A percentile compares a stretch with the other conserved stretches of the same genome.
Conservation (phyloP, 2,113 vertebrate species). For the Glareola pratincola region DNA sequence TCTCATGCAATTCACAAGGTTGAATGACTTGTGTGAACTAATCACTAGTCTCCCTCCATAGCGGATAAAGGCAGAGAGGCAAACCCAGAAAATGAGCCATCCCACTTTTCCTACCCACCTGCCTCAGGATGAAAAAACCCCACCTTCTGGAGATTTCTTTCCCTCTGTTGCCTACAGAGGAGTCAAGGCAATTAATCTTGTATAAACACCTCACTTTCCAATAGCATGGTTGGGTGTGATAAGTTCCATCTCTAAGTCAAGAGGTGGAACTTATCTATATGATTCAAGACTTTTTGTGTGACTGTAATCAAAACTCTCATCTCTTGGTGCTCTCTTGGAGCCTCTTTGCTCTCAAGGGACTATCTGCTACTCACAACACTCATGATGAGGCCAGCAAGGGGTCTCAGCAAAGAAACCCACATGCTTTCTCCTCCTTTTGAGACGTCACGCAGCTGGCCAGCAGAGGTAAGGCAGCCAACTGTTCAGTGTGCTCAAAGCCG, state of each 20-base stretch:
- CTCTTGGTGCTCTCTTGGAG: neutral
- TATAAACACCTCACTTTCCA: neutral
- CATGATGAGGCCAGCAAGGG: neutral
- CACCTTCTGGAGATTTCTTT: neutral
- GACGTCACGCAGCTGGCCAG: neutral
- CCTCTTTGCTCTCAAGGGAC: neutral
- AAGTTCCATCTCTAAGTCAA: neutral
- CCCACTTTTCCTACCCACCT: neutral
- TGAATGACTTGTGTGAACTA: neutral
- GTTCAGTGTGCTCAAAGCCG: neutral
- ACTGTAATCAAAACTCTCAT: neutral
- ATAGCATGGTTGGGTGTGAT: neutral
- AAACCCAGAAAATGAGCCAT: neutral
- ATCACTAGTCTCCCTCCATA: neutral
- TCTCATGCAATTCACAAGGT: neutral
- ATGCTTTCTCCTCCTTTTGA: neutral
- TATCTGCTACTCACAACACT: neutral
- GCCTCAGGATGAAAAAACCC: neutral
- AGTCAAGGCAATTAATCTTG: neutral
- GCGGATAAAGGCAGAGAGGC: neutral
- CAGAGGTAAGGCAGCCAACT: neutral
- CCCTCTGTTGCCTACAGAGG: neutral
- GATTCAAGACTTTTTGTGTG: neutral
- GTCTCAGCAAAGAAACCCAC: neutral
- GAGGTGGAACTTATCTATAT: neutral